Evolutionary conservation across 1,140 invertebrate genomes (phyloP).

Genomic region (Bombyx mori): ASM3026992v2 NC_085107.1:8102001-8102500

Average conservation of each 20-base stretch:
- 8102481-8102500: conserved; percentile 10
- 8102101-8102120: too few species aligned
- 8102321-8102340: conserved; percentile 5
- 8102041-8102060: too few species aligned
- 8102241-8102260: neutral
- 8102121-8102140: too few species aligned
- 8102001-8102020: too few species aligned
- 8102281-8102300: conserved; percentile 7
- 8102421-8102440: conserved; percentile 8
- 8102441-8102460: conserved; percentile 4
- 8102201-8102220: too few species aligned
- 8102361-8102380: conserved; percentile 3
- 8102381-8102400: conserved; percentile 4
- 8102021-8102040: too few species aligned
- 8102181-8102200: too few species aligned
- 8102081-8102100: too few species aligned
- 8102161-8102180: too few species aligned
- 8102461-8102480: conserved; percentile 9
- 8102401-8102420: conserved; percentile 9
- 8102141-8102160: too few species aligned
- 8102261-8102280: neutral
- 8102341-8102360: conserved; percentile 11
- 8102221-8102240: too few species aligned
- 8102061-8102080: too few species aligned
- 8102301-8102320: neutral